phyloP scores from a whole-genome alignment of 2,797 vertebrate species.

The Sebastes itinus region DNA sequence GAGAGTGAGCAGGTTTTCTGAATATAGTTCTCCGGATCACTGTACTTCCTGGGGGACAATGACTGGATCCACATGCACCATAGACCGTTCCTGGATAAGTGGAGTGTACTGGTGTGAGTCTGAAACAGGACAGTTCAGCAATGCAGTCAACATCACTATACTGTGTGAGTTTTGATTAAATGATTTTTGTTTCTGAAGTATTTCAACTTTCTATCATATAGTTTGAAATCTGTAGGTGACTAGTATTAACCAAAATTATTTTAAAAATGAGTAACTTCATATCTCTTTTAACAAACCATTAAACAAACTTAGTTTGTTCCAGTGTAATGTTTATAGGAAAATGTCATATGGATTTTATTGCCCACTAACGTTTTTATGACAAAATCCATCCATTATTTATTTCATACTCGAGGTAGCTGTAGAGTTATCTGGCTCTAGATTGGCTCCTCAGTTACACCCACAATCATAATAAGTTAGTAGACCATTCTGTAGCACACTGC shows the following conservation, averaged over 20 bases:
- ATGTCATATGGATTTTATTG: neutral
- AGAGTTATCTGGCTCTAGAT: neutral
- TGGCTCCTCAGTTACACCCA: neutral
- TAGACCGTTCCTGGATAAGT: fast-evolving
- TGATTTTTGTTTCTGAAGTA: neutral
- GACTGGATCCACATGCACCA: constrained; percentile 14
- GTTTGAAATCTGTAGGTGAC: neutral
- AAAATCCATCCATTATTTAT: fast-evolving
- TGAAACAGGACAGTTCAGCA: constrained; percentile 42
- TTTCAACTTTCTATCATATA: neutral
- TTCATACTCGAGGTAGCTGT: neutral
- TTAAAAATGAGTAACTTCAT: neutral
- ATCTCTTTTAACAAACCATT: neutral
- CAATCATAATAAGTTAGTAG: neutral
- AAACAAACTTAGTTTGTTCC: neutral
- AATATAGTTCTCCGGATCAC: too few species aligned
- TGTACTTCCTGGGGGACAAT: neutral
- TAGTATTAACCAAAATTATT: neutral
- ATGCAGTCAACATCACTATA: constrained; percentile 44
- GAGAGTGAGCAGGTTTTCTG: constrained; percentile 28
- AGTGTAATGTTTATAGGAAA: neutral
- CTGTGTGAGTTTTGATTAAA: neutral
- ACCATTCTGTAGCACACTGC: neutral
- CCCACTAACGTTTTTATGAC: neutral
- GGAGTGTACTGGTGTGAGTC: constrained; percentile 63